These are phyloP conservation scores for Labeo catla DNA, from an alignment of 2,113 vertebrate genomes.

Conservation along the genomic window DNA sequence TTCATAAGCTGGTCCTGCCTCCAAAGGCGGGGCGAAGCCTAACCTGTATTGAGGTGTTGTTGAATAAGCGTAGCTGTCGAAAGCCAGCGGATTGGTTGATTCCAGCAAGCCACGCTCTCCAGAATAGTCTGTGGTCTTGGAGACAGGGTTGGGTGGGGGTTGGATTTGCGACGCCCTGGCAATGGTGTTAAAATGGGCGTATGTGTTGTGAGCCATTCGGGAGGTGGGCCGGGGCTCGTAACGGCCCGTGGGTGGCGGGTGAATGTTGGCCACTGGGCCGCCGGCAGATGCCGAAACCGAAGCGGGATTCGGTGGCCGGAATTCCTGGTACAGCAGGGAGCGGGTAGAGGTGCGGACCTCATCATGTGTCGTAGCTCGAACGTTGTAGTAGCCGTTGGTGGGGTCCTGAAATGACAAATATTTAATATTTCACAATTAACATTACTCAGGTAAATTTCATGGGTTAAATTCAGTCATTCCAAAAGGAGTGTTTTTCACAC, in stretches of 20 bases:
- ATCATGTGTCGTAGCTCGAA: constrained; percentile 87
- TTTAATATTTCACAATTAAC: not conserved
- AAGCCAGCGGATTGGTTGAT: constrained; percentile 82
- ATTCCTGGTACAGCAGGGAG: constrained; percentile 86
- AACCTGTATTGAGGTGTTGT: constrained; percentile 79
- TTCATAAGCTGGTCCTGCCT: constrained; percentile 78
- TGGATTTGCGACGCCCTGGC: constrained; percentile 69
- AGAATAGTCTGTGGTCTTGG: constrained; percentile 73
- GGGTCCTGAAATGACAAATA: constrained; percentile 80
- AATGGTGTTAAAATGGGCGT: constrained; percentile 91
- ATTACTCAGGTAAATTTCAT: not conserved
- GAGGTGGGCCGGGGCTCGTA: constrained; percentile 87
- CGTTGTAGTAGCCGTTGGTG: constrained; percentile 96
- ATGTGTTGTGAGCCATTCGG: constrained; percentile 89
- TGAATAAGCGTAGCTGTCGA: constrained; percentile 86
- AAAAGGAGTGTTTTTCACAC: not conserved
- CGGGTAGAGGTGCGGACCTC: constrained; percentile 84
- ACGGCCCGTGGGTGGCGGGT: constrained; percentile 72
- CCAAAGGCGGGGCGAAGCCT: constrained; percentile 82
- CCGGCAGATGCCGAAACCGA: constrained; percentile 53
- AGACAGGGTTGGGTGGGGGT: constrained; percentile 66
- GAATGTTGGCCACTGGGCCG: constrained; percentile 57
- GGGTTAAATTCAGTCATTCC: not conserved
- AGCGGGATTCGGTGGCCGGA: constrained; percentile 75
- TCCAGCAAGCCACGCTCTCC: constrained; percentile 79